Base-by-base conservation (phyloP, 2,113 vertebrate species). In the Ellobius talpinus region DNA sequence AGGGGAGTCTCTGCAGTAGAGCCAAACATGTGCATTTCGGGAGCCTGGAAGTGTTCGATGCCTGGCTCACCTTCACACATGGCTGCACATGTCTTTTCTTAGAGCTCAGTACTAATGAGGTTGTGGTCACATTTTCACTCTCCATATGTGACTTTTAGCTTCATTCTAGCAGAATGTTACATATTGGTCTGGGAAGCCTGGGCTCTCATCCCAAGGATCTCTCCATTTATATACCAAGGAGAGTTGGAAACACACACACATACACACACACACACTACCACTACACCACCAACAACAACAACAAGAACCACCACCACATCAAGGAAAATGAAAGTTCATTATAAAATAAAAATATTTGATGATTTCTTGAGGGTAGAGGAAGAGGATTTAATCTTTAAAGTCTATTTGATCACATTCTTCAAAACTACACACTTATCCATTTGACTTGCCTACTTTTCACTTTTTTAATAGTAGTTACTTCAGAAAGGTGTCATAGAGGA, bases 51-150 rank as follows among this genome's bases (percentile, higher is more conserved):
- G 58, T 95, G 89, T 68, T 82, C 29, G 19, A 3, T 47, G 12
- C 89, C 50, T 87, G 31, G 19, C 39, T 97, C 93, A 91, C 96
- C 96, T 98, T 97, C 96, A 97, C 92, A 94, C 93, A 66, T 91
- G 87, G 86, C 65, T 87, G 89, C 73, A 74, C 39, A 50, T 31
- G 29, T 84, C 72, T 6, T 39, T 92, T 45, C 73, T 92, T 21
- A 93, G 76, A 47, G 21, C 52, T 47, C 0, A 6, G 76, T 89
- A 63, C 63, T 96, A 96, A 97, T 93, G 81, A 97, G 93, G 65
- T 29, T 96, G 90, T 0, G 16, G 29, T 70, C 92, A 33, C 92
- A 29, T 52, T 72, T 87, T 66, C n/a, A 73, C 14, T 94, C 66
- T 77, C 77, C 68, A 74, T 87, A 90, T 91, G 81, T 79, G 93